Evolutionary conservation across 1,140 invertebrate species (phyloP).

Genomic region (Pinna nobilis): DNA sequence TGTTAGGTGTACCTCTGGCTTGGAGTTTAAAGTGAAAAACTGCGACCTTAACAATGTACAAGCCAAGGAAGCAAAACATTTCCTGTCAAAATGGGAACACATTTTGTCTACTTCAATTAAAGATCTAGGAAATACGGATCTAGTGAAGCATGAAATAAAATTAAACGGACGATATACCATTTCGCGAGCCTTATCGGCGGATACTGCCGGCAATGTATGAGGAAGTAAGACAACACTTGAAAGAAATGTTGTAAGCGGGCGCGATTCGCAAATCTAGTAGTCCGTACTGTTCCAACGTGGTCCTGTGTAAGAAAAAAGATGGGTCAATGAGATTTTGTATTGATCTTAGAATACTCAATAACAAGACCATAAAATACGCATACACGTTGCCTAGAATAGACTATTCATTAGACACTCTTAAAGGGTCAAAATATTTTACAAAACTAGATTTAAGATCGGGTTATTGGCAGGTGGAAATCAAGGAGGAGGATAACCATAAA

Average conservation of each 20-base stretch:
- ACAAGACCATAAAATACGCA: conserved; percentile 69
- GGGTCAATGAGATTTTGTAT: conserved; percentile 65
- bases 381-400: conserved; percentile 77
- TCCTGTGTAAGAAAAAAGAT: conserved; percentile 3
- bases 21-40: neutral
- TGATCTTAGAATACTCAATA: conserved; percentile 76
- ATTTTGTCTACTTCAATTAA: neutral
- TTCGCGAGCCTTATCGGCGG: conserved; percentile 16
- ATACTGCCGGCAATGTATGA: conserved; percentile 17
- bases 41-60: conserved; percentile 7
- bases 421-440: conserved; percentile 70
- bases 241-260: conserved; percentile 5
- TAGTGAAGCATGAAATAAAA: conserved; percentile 9
- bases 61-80: neutral
- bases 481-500: conserved; percentile 59
- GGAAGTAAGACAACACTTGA: conserved; percentile 4
- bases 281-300: conserved; percentile 20
- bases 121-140: neutral
- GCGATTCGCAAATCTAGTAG: neutral
- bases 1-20: conserved; percentile 2
- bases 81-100: conserved; percentile 2
- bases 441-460: conserved; percentile 70
- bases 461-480: conserved; percentile 66
- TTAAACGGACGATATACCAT: conserved; percentile 8
- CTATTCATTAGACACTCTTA: conserved; percentile 69